Percentiles rank a stretch among this genome's conserved stretches.
Evolutionary conservation across 1,140 invertebrate genomes (phyloP).

Genomic region (Macrotrachela quadricornifera): DNA sequence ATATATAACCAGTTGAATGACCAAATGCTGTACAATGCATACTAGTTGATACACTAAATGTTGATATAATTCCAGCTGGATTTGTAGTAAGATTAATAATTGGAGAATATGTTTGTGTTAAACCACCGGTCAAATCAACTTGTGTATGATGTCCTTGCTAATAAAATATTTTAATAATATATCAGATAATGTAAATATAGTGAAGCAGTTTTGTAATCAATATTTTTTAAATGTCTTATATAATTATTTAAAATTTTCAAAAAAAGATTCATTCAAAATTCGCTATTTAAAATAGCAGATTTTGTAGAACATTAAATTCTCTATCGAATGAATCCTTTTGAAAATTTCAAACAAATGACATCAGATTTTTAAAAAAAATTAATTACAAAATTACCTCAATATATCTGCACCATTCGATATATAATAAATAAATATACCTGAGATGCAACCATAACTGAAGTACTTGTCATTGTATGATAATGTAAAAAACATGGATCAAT

Average conservation of each 20-base stretch:
- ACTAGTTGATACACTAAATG: slow-evolving; percentile 1
- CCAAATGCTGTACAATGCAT: slow-evolving; percentile 1
- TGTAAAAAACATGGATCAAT: slow-evolving; percentile 62
- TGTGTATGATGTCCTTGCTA: not conserved
- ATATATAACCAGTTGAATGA: not conserved
- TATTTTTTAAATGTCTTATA: no score
- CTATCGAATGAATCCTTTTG: no score
- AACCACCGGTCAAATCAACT: not conserved
- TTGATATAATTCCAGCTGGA: slow-evolving; percentile 1
- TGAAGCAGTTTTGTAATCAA: no score
- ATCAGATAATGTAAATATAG: no score
- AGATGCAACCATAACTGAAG: slow-evolving; percentile 62
- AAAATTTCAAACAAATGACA: no score
- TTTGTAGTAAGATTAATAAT: not conserved
- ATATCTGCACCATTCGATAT: no score
- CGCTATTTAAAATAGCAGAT: no score
- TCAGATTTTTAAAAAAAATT: slow-evolving; percentile 57
- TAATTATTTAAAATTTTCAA: no score
- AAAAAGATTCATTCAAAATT: no score
- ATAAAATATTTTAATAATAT: slow-evolving; percentile 2
- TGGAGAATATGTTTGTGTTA: not conserved
- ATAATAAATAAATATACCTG: slow-evolving; percentile 65
- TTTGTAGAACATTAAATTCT: no score
- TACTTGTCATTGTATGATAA: slow-evolving; percentile 68
- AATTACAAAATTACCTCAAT: no score